These are phyloP conservation scores for Myrmophylax atrothorax DNA, from an alignment of 2,113 vertebrate genomes.

Conservation along the genomic window DNA sequence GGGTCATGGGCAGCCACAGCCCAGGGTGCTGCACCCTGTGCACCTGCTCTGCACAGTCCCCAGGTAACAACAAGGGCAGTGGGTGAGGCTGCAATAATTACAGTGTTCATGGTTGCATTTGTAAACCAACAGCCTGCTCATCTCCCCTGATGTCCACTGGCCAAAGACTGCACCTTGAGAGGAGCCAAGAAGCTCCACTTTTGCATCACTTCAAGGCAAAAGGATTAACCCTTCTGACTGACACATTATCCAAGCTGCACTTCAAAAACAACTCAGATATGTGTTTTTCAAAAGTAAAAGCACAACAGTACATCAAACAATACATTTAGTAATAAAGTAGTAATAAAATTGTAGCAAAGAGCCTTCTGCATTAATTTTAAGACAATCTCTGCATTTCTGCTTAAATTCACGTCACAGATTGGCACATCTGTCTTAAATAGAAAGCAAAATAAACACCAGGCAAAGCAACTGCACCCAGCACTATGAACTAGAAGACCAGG, in stretches of 20 bases:
- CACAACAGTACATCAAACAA: not conserved
- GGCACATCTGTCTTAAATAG: not conserved
- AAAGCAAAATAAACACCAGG: not conserved
- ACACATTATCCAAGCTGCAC: not conserved
- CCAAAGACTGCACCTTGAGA: not conserved
- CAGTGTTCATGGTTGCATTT: not conserved
- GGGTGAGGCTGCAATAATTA: not conserved
- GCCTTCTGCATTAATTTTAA: not conserved
- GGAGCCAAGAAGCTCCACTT: not conserved
- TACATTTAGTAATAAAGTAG: not conserved
- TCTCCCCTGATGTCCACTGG: not conserved
- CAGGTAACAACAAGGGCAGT: not conserved
- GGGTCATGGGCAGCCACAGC: not conserved
- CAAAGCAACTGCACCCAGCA: not conserved
- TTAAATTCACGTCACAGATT: not conserved
- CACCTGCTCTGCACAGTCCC: not conserved
- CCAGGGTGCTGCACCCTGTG: accelerated
- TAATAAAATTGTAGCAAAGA: not conserved
- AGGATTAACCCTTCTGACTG: not conserved
- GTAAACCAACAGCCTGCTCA: not conserved
- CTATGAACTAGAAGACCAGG: not conserved
- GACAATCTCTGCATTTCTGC: not conserved
- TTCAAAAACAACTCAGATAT: not conserved
- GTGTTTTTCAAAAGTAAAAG: not conserved
- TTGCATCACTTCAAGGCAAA: not conserved